Conservation (phyloP, 92 coral and sea anemone species). For the Phenganax subtilis region DNA sequence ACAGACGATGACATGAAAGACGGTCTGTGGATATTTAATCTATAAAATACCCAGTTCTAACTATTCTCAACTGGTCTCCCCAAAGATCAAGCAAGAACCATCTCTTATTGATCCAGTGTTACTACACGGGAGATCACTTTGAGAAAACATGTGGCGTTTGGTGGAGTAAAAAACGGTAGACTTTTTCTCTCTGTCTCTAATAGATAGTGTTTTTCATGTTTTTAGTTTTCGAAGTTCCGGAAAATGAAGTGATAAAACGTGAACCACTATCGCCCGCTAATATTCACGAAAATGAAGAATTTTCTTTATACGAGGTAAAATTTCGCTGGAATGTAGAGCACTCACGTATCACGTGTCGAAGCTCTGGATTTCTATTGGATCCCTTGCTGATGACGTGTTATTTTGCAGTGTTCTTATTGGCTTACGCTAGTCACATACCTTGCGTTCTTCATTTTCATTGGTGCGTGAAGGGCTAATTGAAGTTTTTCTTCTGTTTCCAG, state of each 20-base stretch:
- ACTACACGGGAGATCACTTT: no score
- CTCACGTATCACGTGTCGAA: not conserved
- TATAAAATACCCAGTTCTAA: not conserved
- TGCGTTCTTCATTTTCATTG: not conserved
- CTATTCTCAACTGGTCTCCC: not conserved
- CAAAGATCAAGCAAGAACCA: not conserved
- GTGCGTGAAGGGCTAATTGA: not conserved
- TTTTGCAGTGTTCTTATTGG: not conserved
- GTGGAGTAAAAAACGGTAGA: no score
- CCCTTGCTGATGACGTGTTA: not conserved
- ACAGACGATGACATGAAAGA: not conserved
- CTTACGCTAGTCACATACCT: not conserved
- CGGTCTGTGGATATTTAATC: not conserved
- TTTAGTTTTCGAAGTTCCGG: slow-evolving; percentile 11
- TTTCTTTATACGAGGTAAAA: slow-evolving; percentile 17
- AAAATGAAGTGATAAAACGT: not conserved
- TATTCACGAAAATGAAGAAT: not conserved
- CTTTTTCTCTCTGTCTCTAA: not conserved
- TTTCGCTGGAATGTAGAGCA: not conserved
- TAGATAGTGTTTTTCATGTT: not conserved
- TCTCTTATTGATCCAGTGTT: no score
- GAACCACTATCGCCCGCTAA: slow-evolving; percentile 13
- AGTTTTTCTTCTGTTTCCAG: slow-evolving; percentile 8
- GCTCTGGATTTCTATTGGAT: not conserved
- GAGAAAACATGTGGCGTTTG: no score